Percentiles rank a stretch among this genome's conserved stretches.
phyloP scores from a whole-genome alignment of 1,140 invertebrate genomes.

The Ephestia elutella region DNA sequence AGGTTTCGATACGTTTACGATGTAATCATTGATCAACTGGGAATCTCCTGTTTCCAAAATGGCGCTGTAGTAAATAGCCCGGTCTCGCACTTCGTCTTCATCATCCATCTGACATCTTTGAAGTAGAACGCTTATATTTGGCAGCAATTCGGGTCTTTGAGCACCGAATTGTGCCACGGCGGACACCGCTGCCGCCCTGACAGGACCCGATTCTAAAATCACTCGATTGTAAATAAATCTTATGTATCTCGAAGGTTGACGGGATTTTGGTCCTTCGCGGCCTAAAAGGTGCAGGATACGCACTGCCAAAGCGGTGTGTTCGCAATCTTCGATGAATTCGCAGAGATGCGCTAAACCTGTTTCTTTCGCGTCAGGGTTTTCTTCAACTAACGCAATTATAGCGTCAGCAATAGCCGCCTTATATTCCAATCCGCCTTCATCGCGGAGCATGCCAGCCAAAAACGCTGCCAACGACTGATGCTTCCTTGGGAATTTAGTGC shows the following conservation, averaged over 20 bases:
- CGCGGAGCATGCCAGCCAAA: slow-evolving; percentile 95
- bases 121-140: slow-evolving; percentile 88
- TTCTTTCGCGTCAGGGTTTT: slow-evolving; percentile 93
- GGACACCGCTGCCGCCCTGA: slow-evolving; percentile 96
- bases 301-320: slow-evolving; percentile 97
- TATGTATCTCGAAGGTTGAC: slow-evolving; percentile 96
- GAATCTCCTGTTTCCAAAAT: slow-evolving; percentile 82
- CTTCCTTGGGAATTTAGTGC: slow-evolving; percentile 97
- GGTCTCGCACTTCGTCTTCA: slow-evolving; percentile 98
- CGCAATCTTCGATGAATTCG: slow-evolving; percentile 99
- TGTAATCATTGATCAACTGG: slow-evolving; percentile 87
- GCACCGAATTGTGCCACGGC: slow-evolving; percentile 98
- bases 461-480: slow-evolving; percentile 97
- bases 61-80: slow-evolving; percentile 96
- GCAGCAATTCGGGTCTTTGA: slow-evolving; percentile 91
- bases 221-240: slow-evolving; percentile 99
- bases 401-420: slow-evolving; percentile 99
- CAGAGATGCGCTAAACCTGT: slow-evolving; percentile 97
- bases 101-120: slow-evolving; percentile 95
- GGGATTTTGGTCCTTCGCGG: slow-evolving; percentile 95
- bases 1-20: slow-evolving; percentile 84
- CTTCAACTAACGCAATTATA: slow-evolving; percentile 98
- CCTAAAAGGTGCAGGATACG: slow-evolving; percentile 97
- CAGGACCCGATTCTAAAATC: slow-evolving; percentile 95
- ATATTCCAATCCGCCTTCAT: slow-evolving; percentile 98